These are phyloP conservation scores for Oryzias dopingdopingensis DNA, from an alignment of 2,797 vertebrate genomes.

Conservation along the genomic window DNA sequence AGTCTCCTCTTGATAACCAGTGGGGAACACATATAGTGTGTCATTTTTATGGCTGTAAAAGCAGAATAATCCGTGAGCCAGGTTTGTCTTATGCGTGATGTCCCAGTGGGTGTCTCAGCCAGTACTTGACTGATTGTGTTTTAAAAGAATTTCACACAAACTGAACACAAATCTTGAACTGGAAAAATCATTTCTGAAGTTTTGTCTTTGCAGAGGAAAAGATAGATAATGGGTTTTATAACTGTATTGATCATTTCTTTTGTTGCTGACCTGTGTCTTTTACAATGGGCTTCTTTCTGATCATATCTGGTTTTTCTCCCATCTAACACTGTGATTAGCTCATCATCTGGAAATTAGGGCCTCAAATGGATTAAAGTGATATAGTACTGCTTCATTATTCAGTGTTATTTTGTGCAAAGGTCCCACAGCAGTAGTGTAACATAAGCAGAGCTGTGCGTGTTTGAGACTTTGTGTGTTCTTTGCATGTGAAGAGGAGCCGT, in stretches of 20 bases:
- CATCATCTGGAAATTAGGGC: conserved; percentile 34
- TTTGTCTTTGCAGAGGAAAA: background rate
- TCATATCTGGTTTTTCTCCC: conserved; percentile 42
- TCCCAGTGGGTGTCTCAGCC: conserved; percentile 9
- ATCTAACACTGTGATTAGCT: conserved; percentile 53
- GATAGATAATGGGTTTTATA: background rate
- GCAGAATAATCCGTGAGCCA: conserved; percentile 1
- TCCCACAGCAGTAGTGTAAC: conserved; percentile 57
- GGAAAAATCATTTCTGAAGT: conserved; percentile 1
- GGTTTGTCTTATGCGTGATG: background rate
- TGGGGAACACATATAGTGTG: background rate
- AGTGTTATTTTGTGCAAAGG: conserved; percentile 48
- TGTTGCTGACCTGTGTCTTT: conserved; percentile 26
- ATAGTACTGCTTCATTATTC: conserved; percentile 51
- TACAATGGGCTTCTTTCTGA: conserved; percentile 17
- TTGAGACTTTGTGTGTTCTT: conserved; percentile 10
- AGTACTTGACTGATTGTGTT: conserved; percentile 7
- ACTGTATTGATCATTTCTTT: conserved; percentile 12
- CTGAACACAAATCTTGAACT: background rate
- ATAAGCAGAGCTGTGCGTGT: conserved; percentile 39
- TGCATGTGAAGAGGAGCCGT: conserved; percentile 32
- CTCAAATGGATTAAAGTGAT: conserved; percentile 62
- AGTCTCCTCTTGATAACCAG: conserved; percentile 4
- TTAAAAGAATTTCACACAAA: conserved; percentile 1
- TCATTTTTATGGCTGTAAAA: background rate